These are phyloP conservation scores for Trogon melanurus DNA, from an alignment of 2,113 vertebrate genomes.

Conservation along the genomic window DNA sequence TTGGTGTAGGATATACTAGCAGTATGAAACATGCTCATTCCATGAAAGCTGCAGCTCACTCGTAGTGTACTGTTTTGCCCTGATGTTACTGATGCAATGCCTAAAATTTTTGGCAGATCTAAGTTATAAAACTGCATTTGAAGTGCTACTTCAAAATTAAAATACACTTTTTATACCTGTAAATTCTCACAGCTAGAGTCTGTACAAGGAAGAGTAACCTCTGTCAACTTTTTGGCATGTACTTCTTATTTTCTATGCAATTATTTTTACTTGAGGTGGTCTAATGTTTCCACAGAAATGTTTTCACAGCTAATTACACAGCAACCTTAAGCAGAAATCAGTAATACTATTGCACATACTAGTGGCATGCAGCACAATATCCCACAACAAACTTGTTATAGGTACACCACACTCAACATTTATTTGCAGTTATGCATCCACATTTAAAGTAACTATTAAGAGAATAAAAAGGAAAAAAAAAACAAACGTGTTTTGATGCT, in stretches of 20 bases:
- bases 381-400: conserved; percentile 93
- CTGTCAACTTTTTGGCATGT: not conserved
- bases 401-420: conserved; percentile 96
- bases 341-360: conserved; percentile 4
- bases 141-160: not conserved
- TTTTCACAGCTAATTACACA: not conserved
- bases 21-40: not conserved
- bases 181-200: not conserved
- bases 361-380: conserved; percentile 74
- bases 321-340: not conserved
- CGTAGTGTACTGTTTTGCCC: not conserved
- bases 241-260: not conserved
- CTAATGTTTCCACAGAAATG: not conserved
- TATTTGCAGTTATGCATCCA: conserved; percentile 79
- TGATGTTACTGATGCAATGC: not conserved
- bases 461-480: not conserved
- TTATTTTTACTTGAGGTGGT: not conserved
- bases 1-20: conserved; percentile 92
- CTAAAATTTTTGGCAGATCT: not conserved
- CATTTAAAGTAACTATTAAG: conserved; percentile 75
- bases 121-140: not conserved
- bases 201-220: not conserved
- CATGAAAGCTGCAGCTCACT: not conserved
- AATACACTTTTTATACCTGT: not conserved
- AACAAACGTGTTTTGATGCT: not conserved